Percentiles rank a stretch among this genome's conserved stretches.
Evolutionary conservation across 2,888 invertebrate genomes (phyloP).

Genomic region (Stenurella melanura): DNA sequence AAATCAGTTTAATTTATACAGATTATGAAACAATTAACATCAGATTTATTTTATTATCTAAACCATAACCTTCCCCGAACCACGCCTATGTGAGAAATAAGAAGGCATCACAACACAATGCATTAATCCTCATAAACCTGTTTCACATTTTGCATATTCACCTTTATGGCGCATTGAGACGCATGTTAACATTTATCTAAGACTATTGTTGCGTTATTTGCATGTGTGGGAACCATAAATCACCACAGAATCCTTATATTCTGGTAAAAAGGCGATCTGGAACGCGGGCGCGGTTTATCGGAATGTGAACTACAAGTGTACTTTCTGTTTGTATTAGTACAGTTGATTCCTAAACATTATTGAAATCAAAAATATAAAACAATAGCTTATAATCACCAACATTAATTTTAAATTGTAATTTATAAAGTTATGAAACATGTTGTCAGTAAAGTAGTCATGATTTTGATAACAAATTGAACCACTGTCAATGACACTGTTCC

Average conservation of each 20-base stretch:
- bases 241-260: constrained; percentile 50
- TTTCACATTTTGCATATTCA: constrained; percentile 30
- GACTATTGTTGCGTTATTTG: constrained; percentile 52
- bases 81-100: constrained; percentile 26
- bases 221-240: constrained; percentile 52
- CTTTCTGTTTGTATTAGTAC: constrained; percentile 42
- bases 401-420: too few species aligned
- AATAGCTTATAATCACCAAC: too few species aligned
- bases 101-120: constrained; percentile 20
- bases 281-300: constrained; percentile 50
- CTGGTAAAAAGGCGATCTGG: constrained; percentile 48
- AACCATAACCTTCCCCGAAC: background rate
- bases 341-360: background rate
- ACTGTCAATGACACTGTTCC: too few species aligned
- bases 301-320: constrained; percentile 51
- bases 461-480: too few species aligned
- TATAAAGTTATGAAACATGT: too few species aligned
- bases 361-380: too few species aligned
- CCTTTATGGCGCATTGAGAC: constrained; percentile 31
- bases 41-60: too few species aligned
- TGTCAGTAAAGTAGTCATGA: too few species aligned
- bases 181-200: constrained; percentile 48
- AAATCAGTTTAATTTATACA: too few species aligned
- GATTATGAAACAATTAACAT: too few species aligned
- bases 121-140: constrained; percentile 33